Percentiles rank a stretch among this genome's conserved stretches.
These are phyloP conservation scores for Lipotes vexillifer DNA, from an alignment of 2,113 vertebrate genomes.

Conservation along the genomic window DNA sequence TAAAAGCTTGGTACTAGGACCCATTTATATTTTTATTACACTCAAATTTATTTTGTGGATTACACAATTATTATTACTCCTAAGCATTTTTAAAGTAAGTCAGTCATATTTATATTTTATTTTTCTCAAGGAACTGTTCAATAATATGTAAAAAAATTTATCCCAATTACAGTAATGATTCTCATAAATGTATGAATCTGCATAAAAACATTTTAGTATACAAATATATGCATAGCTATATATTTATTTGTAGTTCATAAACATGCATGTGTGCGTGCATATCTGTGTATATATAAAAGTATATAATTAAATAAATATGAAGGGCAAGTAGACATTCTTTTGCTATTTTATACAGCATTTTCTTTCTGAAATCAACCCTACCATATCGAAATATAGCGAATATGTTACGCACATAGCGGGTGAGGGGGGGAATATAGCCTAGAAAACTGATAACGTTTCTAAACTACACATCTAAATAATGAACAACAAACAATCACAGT, in stretches of 20 bases:
- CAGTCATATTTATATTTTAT: background rate
- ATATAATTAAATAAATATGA: background rate
- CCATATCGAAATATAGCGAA: background rate
- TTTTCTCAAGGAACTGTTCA: background rate
- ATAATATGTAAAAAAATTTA: background rate
- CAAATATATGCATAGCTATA: background rate
- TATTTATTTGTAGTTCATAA: background rate
- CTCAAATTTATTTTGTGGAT: background rate
- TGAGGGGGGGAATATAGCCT: background rate
- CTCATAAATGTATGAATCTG: background rate
- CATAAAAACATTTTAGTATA: background rate
- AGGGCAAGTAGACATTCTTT: background rate
- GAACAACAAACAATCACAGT: background rate
- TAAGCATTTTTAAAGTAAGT: background rate
- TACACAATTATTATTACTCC: background rate
- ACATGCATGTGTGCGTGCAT: background rate
- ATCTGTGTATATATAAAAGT: background rate
- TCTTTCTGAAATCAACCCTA: background rate
- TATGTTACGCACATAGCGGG: background rate
- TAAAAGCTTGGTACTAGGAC: background rate
- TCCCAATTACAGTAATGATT: background rate
- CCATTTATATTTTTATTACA: background rate
- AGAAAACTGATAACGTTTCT: background rate
- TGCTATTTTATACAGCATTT: background rate
- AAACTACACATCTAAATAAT: background rate